Evolutionary conservation across 2,888 invertebrate genomes (phyloP), one percentile per base, ranked within the genome.

Genomic region (Cordilura impudica): DNA sequence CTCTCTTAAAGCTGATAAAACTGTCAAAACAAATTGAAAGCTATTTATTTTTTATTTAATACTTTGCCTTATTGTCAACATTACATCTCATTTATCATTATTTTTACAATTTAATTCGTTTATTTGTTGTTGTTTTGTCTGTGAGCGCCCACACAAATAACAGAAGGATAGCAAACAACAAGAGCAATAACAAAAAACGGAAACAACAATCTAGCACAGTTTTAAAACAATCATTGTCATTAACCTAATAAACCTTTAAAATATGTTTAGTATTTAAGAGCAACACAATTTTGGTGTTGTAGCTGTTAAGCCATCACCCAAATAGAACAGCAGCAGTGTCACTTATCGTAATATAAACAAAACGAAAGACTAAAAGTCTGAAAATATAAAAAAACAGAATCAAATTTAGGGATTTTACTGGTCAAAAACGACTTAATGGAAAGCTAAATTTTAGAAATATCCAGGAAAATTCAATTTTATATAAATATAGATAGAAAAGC

Each of bases 211-310:
- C 35, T 35, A 35, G 12, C 10, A 35, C 31, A 35, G 14, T 23
- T 61, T 43, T 21, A 31, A n/a, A 31, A 53, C 8, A 29, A 49
- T 51, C 31, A 43, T 70, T 63, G 43, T 58, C 75, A 70, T 76
- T 70, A 71, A 70, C 43, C 29, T 67, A 77, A 72, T 67, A 61
- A 66, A 60, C 45, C 35, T 71, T 76, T 58, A 45, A 66, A 71
- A 54, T 65, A 66, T 71, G 51, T 77, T 70, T 18, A 51, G 54
- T 56, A 19, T 39, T 51, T 49, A 29, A 26, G 4, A 51, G 69
- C n/a, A 47, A 51, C 49, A 58, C 19, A 19, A 58, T 43, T 58
- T 73, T 60, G 21, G 19, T 19, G 65, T 49, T 29, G 23, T 16
- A 18, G 31, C 12, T 51, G 65, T 35, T 39, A 51, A 39, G 29